Percentiles rank a stretch among this genome's conserved stretches.
phyloP scores from a whole-genome alignment of 2,797 vertebrate species.

The Alfaro cultratus region DNA sequence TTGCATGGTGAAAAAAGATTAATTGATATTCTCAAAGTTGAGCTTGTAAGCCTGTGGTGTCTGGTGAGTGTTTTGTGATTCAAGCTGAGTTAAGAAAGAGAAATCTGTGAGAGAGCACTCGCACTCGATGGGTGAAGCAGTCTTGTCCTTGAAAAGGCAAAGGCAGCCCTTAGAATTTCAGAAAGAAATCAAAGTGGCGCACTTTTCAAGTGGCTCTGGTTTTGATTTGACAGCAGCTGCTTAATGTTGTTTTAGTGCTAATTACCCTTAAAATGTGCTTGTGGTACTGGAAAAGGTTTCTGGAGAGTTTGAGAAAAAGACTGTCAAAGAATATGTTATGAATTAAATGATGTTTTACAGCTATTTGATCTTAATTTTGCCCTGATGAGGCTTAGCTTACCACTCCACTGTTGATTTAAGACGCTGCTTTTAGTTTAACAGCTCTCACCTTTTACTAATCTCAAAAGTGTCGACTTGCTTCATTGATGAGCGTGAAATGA shows the following conservation, averaged over 20 bases:
- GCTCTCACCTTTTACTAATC: neutral
- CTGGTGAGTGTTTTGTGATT: neutral
- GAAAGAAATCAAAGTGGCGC: slow-evolving; percentile 16
- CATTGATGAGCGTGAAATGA: neutral
- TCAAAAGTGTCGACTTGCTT: neutral
- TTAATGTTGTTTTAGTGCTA: slow-evolving; percentile 18
- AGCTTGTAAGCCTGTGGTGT: slow-evolving; percentile 3
- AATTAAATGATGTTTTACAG: neutral
- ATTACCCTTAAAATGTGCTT: neutral
- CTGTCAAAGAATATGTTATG: neutral
- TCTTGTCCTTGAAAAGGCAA: slow-evolving; percentile 32
- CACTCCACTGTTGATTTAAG: neutral
- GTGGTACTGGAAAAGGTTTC: neutral
- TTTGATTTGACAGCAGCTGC: slow-evolving; percentile 1
- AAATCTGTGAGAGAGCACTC: slow-evolving; percentile 22
- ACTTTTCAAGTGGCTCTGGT: slow-evolving; percentile 27
- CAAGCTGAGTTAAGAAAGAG: slow-evolving; percentile 10
- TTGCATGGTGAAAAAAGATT: neutral
- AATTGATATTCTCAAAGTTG: slow-evolving; percentile 2
- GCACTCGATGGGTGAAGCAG: neutral
- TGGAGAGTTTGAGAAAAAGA: neutral
- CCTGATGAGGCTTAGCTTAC: too few relatives aligned
- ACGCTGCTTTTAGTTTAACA: neutral
- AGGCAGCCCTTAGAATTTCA: slow-evolving; percentile 5
- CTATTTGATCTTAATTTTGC: neutral